These are phyloP conservation scores for Troilus luridus DNA, from an alignment of 2,888 invertebrate species.

Conservation along the genomic window DNA sequence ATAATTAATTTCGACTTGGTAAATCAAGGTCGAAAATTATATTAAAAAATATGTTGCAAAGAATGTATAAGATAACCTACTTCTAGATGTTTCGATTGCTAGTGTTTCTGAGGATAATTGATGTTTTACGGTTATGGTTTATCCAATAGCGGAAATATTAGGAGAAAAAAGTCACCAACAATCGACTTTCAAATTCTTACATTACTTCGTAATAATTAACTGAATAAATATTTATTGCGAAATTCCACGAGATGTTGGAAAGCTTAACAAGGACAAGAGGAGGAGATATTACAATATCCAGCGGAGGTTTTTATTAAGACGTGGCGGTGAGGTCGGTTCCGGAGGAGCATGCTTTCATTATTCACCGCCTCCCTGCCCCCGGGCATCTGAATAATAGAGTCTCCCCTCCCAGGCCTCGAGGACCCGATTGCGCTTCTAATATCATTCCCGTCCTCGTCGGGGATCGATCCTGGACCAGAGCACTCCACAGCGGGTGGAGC, in stretches of 20 bases:
- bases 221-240: not conserved
- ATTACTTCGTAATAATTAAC: not conserved
- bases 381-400: slow-evolving; percentile 1
- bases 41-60: too few relatives aligned
- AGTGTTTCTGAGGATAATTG: too few relatives aligned
- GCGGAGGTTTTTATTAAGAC: slow-evolving; percentile 51
- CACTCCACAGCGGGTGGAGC: not conserved
- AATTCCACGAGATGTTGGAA: not conserved
- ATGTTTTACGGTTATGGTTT: too few relatives aligned
- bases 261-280: not conserved
- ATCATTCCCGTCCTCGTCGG: not conserved
- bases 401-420: not conserved
- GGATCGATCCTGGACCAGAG: not conserved
- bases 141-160: too few relatives aligned
- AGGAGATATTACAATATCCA: slow-evolving; percentile 21
- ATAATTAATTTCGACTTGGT: too few relatives aligned
- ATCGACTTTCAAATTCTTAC: not conserved
- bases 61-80: too few relatives aligned
- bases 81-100: too few relatives aligned
- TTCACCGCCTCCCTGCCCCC: slow-evolving; percentile 21
- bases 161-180: too few relatives aligned
- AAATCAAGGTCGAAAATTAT: too few relatives aligned
- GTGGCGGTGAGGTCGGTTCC: slow-evolving; percentile 51
- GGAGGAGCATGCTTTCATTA: not conserved
- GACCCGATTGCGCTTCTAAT: slow-evolving; percentile 11